A percentile compares a stretch with the other conserved stretches of the same genome.
Evolutionary conservation across 2,797 vertebrate genomes (phyloP).

Genomic region (Poecilia wingei): DNA sequence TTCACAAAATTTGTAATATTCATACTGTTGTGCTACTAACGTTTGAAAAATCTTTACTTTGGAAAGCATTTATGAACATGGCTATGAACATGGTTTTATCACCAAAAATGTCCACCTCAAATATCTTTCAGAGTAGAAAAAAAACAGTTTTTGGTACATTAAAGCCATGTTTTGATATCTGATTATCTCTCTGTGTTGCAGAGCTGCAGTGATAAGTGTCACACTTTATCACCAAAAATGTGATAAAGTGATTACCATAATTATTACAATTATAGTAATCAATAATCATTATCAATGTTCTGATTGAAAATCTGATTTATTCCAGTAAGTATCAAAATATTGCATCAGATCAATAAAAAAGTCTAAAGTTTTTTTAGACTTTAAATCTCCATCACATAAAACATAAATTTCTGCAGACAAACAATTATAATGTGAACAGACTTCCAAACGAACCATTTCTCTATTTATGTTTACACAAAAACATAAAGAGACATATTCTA

Average conservation of each 20-base stretch:
- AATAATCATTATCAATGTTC: too few species aligned
- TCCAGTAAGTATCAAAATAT: too few species aligned
- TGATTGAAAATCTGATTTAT: too few species aligned
- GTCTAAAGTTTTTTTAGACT: not conserved
- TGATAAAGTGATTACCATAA: too few species aligned
- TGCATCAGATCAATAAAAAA: too few species aligned
- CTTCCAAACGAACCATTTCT: not conserved
- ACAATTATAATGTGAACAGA: not conserved
- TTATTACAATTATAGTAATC: too few species aligned
- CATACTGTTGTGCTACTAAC: not conserved
- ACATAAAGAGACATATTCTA: not conserved
- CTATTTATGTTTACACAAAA: not conserved
- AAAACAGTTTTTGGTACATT: not conserved
- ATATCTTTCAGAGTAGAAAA: not conserved
- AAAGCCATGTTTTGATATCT: not conserved
- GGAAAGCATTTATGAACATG: not conserved
- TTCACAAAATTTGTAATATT: not conserved
- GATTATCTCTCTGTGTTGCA: not conserved
- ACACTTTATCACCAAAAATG: not conserved
- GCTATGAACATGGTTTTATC: not conserved
- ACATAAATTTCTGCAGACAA: not conserved
- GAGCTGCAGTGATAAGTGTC: not conserved
- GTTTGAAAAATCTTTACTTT: not conserved
- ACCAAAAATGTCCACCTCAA: not conserved
- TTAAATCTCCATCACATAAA: not conserved